phyloP scores from a whole-genome alignment of 2,888 invertebrate genomes.

The Phorcus lineatus region DNA sequence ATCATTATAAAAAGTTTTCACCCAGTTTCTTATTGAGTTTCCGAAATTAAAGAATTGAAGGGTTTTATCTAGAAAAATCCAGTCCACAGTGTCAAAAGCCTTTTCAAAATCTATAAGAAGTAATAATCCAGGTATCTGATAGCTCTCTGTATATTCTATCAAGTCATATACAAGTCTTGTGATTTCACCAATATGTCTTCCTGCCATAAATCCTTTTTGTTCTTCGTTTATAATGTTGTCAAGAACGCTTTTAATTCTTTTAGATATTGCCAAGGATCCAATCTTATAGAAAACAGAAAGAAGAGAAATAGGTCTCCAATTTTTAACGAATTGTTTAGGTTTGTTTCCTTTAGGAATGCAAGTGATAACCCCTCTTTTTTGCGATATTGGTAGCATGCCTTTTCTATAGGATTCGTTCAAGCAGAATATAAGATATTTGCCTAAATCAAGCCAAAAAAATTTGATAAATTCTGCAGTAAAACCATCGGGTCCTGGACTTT shows the following conservation, averaged over 20 bases:
- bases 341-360: slow-evolving; percentile 5
- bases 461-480: no score
- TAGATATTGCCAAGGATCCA: neutral
- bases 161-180: slow-evolving; percentile 6
- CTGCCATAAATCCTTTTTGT: neutral
- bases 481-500: no score
- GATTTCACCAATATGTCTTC: slow-evolving; percentile 9
- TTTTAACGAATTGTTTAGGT: neutral
- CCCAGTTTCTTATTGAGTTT: neutral
- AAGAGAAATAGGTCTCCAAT: neutral
- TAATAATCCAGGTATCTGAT: neutral
- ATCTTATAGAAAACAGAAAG: neutral
- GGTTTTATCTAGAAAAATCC: neutral
- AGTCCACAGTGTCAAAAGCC: neutral
- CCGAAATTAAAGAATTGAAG: slow-evolving; percentile 12
- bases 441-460: neutral
- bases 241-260: neutral
- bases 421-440: neutral
- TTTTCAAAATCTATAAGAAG: slow-evolving; percentile 17
- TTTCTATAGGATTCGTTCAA: neutral
- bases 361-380: neutral
- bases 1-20: neutral
- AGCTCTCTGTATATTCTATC: neutral
- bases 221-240: neutral
- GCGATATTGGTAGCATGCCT: neutral